Evolutionary conservation across 2,113 vertebrate species (phyloP).

Genomic region (Hypanus sabinus): DNA sequence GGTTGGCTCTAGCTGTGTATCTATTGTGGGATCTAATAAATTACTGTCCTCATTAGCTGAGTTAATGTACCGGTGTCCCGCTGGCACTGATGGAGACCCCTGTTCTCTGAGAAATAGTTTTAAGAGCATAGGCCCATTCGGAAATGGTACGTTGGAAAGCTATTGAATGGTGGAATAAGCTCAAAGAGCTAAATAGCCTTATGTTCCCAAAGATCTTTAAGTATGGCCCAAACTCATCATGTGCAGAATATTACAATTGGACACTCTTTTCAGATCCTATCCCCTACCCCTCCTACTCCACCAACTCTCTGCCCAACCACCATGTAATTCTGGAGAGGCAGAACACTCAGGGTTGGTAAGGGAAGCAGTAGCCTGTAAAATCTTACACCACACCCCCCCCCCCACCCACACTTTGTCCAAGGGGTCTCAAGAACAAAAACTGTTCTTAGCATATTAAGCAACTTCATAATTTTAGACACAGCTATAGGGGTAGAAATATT

Average conservation of each 20-base stretch:
- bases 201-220: background rate
- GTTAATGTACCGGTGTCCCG: background rate
- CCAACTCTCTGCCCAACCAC: background rate
- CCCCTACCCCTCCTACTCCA: background rate
- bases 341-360: background rate
- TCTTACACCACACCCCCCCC: background rate
- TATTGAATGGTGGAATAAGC: background rate
- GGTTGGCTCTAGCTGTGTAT: background rate
- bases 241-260: background rate
- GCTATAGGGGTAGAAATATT: background rate
- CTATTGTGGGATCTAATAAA: background rate
- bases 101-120: background rate
- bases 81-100: background rate
- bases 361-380: background rate
- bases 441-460: background rate
- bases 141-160: background rate
- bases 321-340: background rate
- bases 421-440: background rate
- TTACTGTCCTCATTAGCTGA: background rate
- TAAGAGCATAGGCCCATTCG: background rate
- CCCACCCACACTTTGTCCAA: background rate
- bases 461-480: background rate
- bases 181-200: background rate
- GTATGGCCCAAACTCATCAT: background rate
- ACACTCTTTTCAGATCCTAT: background rate